phyloP scores from a whole-genome alignment of 2,113 vertebrate species.

The Tyto alba region DNA sequence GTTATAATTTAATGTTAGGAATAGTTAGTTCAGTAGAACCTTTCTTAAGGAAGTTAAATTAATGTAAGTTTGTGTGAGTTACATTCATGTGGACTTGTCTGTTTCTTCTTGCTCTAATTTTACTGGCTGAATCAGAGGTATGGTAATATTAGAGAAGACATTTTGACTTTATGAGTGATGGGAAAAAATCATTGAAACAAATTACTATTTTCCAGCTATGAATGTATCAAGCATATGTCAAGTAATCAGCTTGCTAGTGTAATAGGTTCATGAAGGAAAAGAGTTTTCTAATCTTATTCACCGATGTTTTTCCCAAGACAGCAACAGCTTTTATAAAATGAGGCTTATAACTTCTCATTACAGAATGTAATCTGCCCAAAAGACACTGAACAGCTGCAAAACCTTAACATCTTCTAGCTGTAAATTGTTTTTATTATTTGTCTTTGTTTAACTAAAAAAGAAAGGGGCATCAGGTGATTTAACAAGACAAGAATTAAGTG shows the following conservation, averaged over 20 bases:
- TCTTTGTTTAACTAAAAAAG: slow-evolving; percentile 77
- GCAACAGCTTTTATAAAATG: slow-evolving; percentile 80
- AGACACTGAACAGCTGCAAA: slow-evolving; percentile 77
- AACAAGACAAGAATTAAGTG: slow-evolving; percentile 72
- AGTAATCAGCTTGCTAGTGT: slow-evolving; percentile 64
- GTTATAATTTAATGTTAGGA: neutral
- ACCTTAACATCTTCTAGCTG: slow-evolving; percentile 63
- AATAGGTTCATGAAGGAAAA: slow-evolving; percentile 72
- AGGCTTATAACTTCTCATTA: slow-evolving; percentile 80
- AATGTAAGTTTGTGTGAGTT: neutral
- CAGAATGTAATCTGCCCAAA: slow-evolving; percentile 78
- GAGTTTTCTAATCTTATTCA: slow-evolving; percentile 71
- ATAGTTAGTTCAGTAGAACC: neutral
- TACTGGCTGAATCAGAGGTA: slow-evolving; percentile 6
- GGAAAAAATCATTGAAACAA: slow-evolving; percentile 67
- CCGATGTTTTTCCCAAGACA: slow-evolving; percentile 73
- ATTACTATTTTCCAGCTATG: slow-evolving; percentile 70
- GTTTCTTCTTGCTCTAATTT: neutral
- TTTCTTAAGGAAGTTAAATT: neutral
- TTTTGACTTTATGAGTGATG: slow-evolving; percentile 63
- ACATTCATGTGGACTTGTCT: neutral
- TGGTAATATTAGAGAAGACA: slow-evolving; percentile 16
- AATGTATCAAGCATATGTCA: slow-evolving; percentile 72
- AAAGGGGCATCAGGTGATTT: slow-evolving; percentile 68
- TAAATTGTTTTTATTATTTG: slow-evolving; percentile 80